These are phyloP conservation scores for Pimpla rufipes DNA, from an alignment of 2,888 invertebrate genomes.

Conservation along the genomic window DNA sequence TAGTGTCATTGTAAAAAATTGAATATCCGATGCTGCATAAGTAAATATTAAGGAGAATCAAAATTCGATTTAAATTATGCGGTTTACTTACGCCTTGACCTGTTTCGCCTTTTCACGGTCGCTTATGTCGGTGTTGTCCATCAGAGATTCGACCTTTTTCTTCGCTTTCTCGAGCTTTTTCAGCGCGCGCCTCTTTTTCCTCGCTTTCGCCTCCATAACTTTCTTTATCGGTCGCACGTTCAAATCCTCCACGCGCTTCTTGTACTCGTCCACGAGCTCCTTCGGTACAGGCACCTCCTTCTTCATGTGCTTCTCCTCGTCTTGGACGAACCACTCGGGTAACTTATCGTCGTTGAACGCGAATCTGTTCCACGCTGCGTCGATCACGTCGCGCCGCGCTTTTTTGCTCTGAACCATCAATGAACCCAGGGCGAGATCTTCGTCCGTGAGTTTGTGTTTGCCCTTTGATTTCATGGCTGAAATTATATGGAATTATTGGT, in stretches of 20 bases:
- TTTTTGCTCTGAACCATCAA: constrained; percentile 96
- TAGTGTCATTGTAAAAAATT: background rate
- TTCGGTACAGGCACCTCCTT: constrained; percentile 94
- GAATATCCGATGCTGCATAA: background rate
- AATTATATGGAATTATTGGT: constrained; percentile 69
- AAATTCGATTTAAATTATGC: too few species aligned
- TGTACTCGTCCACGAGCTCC: constrained; percentile 94
- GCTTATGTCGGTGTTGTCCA: constrained; percentile 96
- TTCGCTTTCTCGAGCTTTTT: constrained; percentile 96
- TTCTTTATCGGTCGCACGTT: constrained; percentile 99
- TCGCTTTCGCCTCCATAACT: constrained; percentile 98
- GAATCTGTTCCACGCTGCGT: constrained; percentile 97
- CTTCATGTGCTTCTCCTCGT: constrained; percentile 96
- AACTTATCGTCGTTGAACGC: constrained; percentile 96
- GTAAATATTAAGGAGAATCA: too few species aligned
- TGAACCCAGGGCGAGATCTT: constrained; percentile 96
- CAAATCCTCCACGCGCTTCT: constrained; percentile 93
- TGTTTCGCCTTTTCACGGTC: constrained; percentile 97
- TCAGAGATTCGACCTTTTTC: constrained; percentile 97
- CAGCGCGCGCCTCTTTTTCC: constrained; percentile 96
- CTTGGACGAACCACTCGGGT: constrained; percentile 98
- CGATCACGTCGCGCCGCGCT: constrained; percentile 94
- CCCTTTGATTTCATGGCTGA: constrained; percentile 87
- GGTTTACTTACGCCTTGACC: constrained; percentile 92
- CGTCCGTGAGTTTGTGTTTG: constrained; percentile 91